Conservation (phyloP, 2,797 vertebrate genomes). For the Morelia viridis region DNA sequence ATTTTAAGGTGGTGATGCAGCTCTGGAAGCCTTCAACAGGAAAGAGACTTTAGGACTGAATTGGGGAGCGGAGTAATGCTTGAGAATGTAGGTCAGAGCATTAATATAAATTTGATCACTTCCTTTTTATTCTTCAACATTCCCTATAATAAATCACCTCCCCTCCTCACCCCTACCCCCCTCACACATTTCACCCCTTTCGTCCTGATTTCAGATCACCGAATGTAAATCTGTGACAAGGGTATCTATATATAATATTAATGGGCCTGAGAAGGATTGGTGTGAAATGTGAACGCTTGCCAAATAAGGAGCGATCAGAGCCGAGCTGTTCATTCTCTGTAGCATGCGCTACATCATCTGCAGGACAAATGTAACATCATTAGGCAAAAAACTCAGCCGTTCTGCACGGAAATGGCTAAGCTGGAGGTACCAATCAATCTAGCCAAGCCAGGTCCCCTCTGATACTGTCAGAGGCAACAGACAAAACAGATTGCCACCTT, state of each 20-base stretch:
- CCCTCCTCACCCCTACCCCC: constrained; percentile 66
- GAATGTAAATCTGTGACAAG: constrained; percentile 96
- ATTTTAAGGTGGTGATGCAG: constrained; percentile 21
- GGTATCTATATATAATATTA: constrained; percentile 99
- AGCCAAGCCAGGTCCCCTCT: constrained; percentile 69
- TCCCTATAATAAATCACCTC: constrained; percentile 77
- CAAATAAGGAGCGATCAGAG: constrained; percentile 90
- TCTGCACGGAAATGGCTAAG: constrained; percentile 87
- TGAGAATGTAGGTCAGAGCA: constrained; percentile 76
- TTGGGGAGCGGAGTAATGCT: constrained; percentile 58
- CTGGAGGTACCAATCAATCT: constrained; percentile 91
- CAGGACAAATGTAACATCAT: constrained; percentile 97
- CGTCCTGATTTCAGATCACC: constrained; percentile 83
- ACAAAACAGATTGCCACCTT: constrained; percentile 76
- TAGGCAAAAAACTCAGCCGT: constrained; percentile 84
- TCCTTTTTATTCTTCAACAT: constrained; percentile 80
- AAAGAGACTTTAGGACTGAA: constrained; percentile 60
- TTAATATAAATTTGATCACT: constrained; percentile 85
- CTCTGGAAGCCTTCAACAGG: constrained; percentile 14
- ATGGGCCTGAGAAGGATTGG: constrained; percentile 85
- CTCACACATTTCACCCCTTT: constrained; percentile 75
- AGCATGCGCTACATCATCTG: constrained; percentile 78
- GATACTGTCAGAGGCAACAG: constrained; percentile 76
- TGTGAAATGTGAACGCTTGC: constrained; percentile 80
- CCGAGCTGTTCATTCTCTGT: constrained; percentile 77